Evolutionary conservation across 2,888 invertebrate species (phyloP), one percentile per base, ranked within the genome.

Genomic region (Eupeodes luniger): DNA sequence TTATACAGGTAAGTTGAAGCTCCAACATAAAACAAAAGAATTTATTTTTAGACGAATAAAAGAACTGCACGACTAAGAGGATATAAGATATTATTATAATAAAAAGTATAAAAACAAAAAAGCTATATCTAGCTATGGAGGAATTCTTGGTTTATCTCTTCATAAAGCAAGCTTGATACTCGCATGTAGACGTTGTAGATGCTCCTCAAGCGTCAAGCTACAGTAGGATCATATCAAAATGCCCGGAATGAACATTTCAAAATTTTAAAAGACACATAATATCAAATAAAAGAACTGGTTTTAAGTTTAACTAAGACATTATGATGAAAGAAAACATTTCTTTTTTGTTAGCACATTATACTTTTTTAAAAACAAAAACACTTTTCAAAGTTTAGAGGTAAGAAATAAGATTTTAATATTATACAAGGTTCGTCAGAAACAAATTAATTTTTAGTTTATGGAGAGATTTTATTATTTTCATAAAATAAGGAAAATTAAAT

Each of bases 1-100:
- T 94, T 98, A 98, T 93, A 98, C 98, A 91, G 98, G 98, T 97
- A 92, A 94, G 94, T 69, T 59, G 57, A 44, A 57, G 70, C 49
- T 75, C 59, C 64, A 69, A 62, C 34, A 36, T 70, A 36, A 75
- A 74, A 86, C 83, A 86, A 86, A 75, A 66, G 83, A 76, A 61
- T 72, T 76, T 77, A 80, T 80, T 80, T 80, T 72, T 84, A 76
- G 72, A 84, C 51, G 36, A 79, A 86, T 69, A 79, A 80, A 70
- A 51, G 61, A 53, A 79, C 80, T 44, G 93, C 91, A 92, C 94
- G 89, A 62, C 40, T 88, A 59, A n/a, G 49, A 69, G 19, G 66
- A 64, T 78, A 69, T 47, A 81, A 27, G 59, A 72, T 55, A 74
- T 34, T 61, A 67, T 72, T 59, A 72, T 44, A 72, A 47, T 47